Percentiles rank a stretch among this genome's conserved stretches.
Conservation (phyloP, 2,888 invertebrate species). For the Beris chalybata region DNA sequence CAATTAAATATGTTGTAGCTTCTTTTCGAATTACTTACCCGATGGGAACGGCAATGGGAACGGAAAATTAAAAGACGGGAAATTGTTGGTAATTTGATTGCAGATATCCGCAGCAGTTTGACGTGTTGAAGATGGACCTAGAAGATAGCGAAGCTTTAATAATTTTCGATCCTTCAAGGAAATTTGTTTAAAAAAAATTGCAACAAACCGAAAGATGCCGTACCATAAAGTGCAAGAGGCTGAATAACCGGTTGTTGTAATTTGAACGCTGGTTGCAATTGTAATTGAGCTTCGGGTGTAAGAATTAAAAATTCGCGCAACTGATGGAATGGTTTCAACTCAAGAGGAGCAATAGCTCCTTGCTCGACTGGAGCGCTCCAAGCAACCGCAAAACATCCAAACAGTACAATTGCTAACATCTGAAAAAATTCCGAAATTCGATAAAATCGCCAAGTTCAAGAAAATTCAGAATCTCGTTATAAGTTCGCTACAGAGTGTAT, state of each 20-base stretch:
- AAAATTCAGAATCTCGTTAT: too few species aligned
- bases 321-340: conserved; percentile 13
- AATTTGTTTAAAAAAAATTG: too few species aligned
- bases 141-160: neutral
- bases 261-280: conserved; percentile 42
- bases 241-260: conserved; percentile 37
- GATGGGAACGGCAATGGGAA: conserved; percentile 16
- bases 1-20: neutral
- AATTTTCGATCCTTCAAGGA: too few species aligned
- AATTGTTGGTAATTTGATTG: conserved; percentile 10
- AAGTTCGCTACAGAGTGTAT: too few species aligned
- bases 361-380: conserved; percentile 32
- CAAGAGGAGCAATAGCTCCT: neutral
- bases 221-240: conserved; percentile 49
- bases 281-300: conserved; percentile 54
- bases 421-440: neutral
- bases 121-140: conserved; percentile 14
- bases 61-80: neutral
- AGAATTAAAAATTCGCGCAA: conserved; percentile 51
- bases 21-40: conserved; percentile 38
- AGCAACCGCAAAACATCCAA: conserved; percentile 17
- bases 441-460: too few species aligned
- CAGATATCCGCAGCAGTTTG: conserved; percentile 4
- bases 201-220: neutral
- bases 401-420: conserved; percentile 26